Conservation (phyloP, 2,888 invertebrate species). For the Pedicia rivosa region DNA sequence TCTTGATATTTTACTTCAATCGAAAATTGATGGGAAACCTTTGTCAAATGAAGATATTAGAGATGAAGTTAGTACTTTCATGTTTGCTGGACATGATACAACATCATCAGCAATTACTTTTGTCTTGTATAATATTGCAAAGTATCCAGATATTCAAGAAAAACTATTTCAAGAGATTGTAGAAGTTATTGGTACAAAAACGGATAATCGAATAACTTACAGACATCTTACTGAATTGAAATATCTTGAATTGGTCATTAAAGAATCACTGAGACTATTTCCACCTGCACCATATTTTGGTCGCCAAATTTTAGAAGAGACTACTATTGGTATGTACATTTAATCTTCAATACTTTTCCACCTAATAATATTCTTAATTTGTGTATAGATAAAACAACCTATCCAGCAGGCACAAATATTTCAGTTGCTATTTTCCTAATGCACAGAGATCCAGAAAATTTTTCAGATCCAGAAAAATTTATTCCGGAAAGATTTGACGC, state of each 20-base stretch:
- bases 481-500: slow-evolving; percentile 39
- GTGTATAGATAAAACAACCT: slow-evolving; percentile 23
- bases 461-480: slow-evolving; percentile 35
- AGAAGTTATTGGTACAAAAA: slow-evolving; percentile 16
- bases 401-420: slow-evolving; percentile 36
- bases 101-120: slow-evolving; percentile 8
- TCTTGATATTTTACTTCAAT: slow-evolving; percentile 44
- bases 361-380: background rate
- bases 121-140: slow-evolving; percentile 8
- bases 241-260: slow-evolving; percentile 25
- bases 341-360: slow-evolving; percentile 16
- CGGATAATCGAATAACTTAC: slow-evolving; percentile 16
- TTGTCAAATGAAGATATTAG: slow-evolving; percentile 40
- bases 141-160: slow-evolving; percentile 15
- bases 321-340: background rate
- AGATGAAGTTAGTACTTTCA: slow-evolving; percentile 55
- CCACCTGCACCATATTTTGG: slow-evolving; percentile 20
- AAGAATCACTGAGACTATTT: slow-evolving; percentile 24
- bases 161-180: slow-evolving; percentile 23
- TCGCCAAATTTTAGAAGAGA: background rate
- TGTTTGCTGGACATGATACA: slow-evolving; percentile 36
- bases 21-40: slow-evolving; percentile 36
- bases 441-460: slow-evolving; percentile 33
- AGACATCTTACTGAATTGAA: slow-evolving; percentile 22
- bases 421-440: slow-evolving; percentile 34